Percentiles rank a stretch among this genome's conserved stretches.
Evolutionary conservation across 2,888 invertebrate genomes (phyloP).

Genomic region (Pristionchus fissidentatus): DNA sequence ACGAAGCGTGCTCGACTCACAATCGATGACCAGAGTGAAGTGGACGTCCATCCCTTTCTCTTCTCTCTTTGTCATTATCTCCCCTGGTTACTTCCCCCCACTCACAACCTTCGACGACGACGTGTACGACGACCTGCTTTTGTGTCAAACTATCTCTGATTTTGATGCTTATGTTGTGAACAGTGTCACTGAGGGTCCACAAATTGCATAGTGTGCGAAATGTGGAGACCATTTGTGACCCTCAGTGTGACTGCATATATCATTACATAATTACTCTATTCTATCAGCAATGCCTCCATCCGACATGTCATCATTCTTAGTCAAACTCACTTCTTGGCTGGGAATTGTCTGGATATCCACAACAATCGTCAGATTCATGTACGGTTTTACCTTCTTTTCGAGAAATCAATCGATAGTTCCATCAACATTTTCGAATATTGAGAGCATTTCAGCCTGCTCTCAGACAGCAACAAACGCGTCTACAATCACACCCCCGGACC

Average conservation of each 20-base stretch:
- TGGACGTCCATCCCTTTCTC: not conserved
- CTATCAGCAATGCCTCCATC: slow-evolving; percentile 2
- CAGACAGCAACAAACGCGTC: slow-evolving; percentile 70
- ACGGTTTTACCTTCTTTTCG: not conserved
- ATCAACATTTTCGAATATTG: slow-evolving; percentile 50
- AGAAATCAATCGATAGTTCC: slow-evolving; percentile 57
- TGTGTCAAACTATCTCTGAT: too few species aligned
- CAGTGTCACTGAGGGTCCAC: too few species aligned
- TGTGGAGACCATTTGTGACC: too few species aligned
- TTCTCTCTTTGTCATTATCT: slow-evolving; percentile 1
- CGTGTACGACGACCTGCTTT: too few species aligned
- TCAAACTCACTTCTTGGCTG: slow-evolving; percentile 55
- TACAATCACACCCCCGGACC: slow-evolving; percentile 73
- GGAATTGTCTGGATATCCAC: slow-evolving; percentile 57
- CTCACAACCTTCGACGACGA: too few species aligned
- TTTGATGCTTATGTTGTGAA: too few species aligned
- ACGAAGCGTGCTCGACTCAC: too few species aligned
- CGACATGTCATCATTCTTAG: slow-evolving; percentile 19
- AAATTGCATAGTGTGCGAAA: too few species aligned
- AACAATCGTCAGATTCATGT: slow-evolving; percentile 61
- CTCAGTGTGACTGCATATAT: too few species aligned
- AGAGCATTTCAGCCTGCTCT: slow-evolving; percentile 62
- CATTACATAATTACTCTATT: too few species aligned
- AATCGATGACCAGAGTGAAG: not conserved
- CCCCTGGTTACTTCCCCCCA: not conserved